phyloP scores from a whole-genome alignment of 1,140 invertebrate genomes.

The Sitodiplosis mosellana region DNA sequence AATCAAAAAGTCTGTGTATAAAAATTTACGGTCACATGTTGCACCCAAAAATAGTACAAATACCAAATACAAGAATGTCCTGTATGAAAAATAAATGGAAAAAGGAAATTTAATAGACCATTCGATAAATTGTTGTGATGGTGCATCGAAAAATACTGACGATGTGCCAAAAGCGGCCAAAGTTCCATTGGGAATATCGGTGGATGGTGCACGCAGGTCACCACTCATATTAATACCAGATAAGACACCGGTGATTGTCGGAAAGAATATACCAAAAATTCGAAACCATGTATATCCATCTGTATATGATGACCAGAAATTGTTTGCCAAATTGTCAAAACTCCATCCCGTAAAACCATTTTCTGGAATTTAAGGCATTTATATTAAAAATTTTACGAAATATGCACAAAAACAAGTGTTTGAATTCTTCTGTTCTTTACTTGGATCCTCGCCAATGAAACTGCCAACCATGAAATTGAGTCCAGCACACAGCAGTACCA shows the following conservation, averaged over 20 bases:
- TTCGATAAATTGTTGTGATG: background rate
- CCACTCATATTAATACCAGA: constrained; percentile 97
- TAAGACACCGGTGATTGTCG: constrained; percentile 81
- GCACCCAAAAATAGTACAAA: constrained; percentile 80
- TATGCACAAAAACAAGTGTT: no score
- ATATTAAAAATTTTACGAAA: no score
- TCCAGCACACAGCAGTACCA: constrained; percentile 67
- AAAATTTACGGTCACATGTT: constrained; percentile 53
- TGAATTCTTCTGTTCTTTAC: constrained; percentile 25
- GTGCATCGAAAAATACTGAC: constrained; percentile 32
- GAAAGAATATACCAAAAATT: constrained; percentile 89
- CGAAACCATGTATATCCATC: constrained; percentile 73
- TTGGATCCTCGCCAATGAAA: constrained; percentile 46
- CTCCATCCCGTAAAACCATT: constrained; percentile 74
- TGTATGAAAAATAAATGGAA: constrained; percentile 28
- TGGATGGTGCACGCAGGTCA: constrained; percentile 75
- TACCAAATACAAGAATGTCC: constrained; percentile 75
- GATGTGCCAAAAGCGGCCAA: constrained; percentile 73
- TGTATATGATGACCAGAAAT: constrained; percentile 63
- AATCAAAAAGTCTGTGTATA: constrained; percentile 77
- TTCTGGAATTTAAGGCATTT: constrained; percentile 29
- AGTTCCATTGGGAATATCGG: constrained; percentile 87
- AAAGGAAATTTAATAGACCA: background rate
- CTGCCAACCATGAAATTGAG: constrained; percentile 79
- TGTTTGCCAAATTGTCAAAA: constrained; percentile 56